Base-by-base conservation (phyloP, 2,797 vertebrate genomes). In the Nothura maculosa region DNA sequence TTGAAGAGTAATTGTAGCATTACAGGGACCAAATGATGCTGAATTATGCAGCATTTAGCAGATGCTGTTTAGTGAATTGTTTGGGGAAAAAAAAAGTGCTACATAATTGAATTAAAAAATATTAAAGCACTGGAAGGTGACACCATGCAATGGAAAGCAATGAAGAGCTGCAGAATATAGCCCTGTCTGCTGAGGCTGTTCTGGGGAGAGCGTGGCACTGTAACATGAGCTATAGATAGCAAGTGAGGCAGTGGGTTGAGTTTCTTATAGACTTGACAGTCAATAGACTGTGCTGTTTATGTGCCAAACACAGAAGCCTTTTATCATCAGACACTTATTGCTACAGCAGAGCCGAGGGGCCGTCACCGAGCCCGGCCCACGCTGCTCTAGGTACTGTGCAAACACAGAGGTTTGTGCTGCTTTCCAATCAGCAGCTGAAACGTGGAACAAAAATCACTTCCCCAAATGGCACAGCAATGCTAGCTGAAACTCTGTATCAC, bases 1-100 rank as follows among this genome's bases (percentile, higher is more conserved):
- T 92, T 96, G 96, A 96, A 96, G 83, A 97, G 90, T 96, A 96
- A 97, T 96, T 93, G 93, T 68, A 84, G 79, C 89, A 95, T 96
- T 96, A 95, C 83, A 61, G 89, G 89, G 91, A 95, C 61, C 91
- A 96, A 96, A 95, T 93, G 91, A 96, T 92, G 93, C 89, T 91
- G 94, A 94, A 96, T 97, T 94, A 92, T 30, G 47, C 91, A 85
- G 85, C 0, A 0, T 83, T 95, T 93, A 94, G 75, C 1, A 5
- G 90, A 67, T 0, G 0, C 70, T 85, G 61, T 70, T 92, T 77
- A 69, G 73, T 85, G 87, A 69, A 57, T 90, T 70, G 50, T 43
- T 89, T 57, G 78, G 67, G 84, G 9, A 52, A 25, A 25, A n/a
- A 54, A 48, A 68, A 90, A 93, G 50, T 0, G 0, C 43, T 62